Conservation (phyloP, 1,140 invertebrate genomes). For the Cydia splendana region DNA sequence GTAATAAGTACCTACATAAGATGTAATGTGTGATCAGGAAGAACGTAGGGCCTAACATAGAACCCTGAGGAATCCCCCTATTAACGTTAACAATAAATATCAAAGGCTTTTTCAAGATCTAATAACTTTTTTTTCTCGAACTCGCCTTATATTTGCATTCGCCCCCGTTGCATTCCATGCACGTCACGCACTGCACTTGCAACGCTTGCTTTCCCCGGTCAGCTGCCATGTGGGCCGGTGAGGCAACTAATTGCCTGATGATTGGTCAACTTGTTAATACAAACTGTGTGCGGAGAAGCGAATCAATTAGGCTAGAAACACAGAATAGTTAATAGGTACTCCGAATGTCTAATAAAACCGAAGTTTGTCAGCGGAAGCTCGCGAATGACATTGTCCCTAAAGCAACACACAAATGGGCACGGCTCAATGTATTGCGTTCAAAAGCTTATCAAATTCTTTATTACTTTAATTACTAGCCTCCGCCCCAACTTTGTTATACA, state of each 20-base stretch:
- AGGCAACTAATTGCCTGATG: not conserved
- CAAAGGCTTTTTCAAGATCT: not conserved
- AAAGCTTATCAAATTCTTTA: too few relatives aligned
- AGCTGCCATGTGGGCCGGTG: conserved; percentile 17
- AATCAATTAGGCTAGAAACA: not conserved
- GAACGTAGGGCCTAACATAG: not conserved
- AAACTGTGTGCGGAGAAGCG: not conserved
- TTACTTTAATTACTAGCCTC: too few relatives aligned
- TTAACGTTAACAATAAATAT: not conserved
- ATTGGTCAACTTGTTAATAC: not conserved
- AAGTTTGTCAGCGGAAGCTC: too few relatives aligned
- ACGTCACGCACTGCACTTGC: conserved; percentile 14
- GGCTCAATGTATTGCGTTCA: too few relatives aligned
- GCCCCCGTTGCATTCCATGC: not conserved
- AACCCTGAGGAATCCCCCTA: not conserved
- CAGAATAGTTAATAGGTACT: too few relatives aligned
- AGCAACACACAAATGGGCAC: too few relatives aligned
- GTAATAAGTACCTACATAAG: too few relatives aligned
- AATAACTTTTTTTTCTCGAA: not conserved
- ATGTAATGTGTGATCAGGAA: not conserved
- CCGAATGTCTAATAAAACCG: too few relatives aligned
- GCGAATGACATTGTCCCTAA: too few relatives aligned
- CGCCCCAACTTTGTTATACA: too few relatives aligned
- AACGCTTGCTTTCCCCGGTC: conserved; percentile 10
- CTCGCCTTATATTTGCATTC: not conserved